These are phyloP conservation scores for Philopotamus ludificatus DNA, from an alignment of 1,140 invertebrate genomes.

Conservation along the genomic window DNA sequence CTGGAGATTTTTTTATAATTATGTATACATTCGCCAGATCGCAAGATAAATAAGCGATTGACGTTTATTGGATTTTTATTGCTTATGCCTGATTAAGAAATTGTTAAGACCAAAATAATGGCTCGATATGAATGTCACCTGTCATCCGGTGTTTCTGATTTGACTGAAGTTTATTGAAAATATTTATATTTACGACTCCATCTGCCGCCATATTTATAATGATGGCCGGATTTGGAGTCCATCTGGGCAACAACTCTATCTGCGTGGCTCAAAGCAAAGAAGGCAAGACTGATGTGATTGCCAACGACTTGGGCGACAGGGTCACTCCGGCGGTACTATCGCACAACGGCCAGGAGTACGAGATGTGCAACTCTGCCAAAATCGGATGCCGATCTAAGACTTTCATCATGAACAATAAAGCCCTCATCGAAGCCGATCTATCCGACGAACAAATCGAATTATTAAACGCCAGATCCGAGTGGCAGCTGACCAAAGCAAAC, in stretches of 20 bases:
- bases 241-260: conserved; percentile 70
- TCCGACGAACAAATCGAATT: conserved; percentile 54
- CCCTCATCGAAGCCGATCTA: conserved; percentile 58
- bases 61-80: too few relatives aligned
- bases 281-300: conserved; percentile 71
- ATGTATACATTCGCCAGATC: too few relatives aligned
- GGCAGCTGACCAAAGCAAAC: conserved; percentile 56
- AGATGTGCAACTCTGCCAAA: conserved; percentile 71
- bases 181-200: too few relatives aligned
- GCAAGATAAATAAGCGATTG: too few relatives aligned
- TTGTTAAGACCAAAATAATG: too few relatives aligned
- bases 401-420: conserved; percentile 69
- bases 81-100: too few relatives aligned
- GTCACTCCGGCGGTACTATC: conserved; percentile 73
- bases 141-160: too few relatives aligned
- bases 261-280: conserved; percentile 69
- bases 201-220: too few relatives aligned
- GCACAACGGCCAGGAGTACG: conserved; percentile 68
- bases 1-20: too few relatives aligned
- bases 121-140: too few relatives aligned
- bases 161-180: too few relatives aligned
- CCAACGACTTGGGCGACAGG: conserved; percentile 77
- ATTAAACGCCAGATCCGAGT: conserved; percentile 55
- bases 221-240: conserved; percentile 63
- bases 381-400: conserved; percentile 65